These are phyloP conservation scores for Eupithecia subfuscata DNA, from an alignment of 2,888 invertebrate genomes.

Conservation along the genomic window DNA sequence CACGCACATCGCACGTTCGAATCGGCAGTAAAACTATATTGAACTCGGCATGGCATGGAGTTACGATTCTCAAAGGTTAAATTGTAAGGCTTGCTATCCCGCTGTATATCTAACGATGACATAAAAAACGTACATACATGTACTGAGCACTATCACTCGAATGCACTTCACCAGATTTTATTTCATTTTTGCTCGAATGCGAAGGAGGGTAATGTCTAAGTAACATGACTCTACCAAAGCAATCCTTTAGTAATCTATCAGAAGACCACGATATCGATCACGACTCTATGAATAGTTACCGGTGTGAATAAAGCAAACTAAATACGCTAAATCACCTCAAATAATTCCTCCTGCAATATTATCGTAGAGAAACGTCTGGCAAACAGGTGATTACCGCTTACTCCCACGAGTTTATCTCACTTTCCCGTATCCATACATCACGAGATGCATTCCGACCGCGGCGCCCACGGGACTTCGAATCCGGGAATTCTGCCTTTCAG, in stretches of 20 bases:
- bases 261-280: neutral
- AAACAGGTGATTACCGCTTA: constrained; percentile 69
- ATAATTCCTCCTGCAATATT: constrained; percentile 16
- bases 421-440: constrained; percentile 75
- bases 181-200: neutral
- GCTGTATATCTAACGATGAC: neutral
- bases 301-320: neutral
- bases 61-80: constrained; percentile 12
- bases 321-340: neutral
- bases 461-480: constrained; percentile 50
- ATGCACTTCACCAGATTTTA: neutral
- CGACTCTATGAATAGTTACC: neutral
- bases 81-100: constrained; percentile 1
- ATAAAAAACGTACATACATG: neutral
- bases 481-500: constrained; percentile 43
- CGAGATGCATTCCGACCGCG: constrained; percentile 69
- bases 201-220: neutral
- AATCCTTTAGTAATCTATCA: neutral
- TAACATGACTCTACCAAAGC: neutral
- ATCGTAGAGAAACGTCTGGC: constrained; percentile 44
- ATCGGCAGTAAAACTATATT: constrained; percentile 34
- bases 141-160: neutral
- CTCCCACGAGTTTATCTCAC: constrained; percentile 65
- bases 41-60: constrained; percentile 9
- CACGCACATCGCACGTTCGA: constrained; percentile 36